These are phyloP conservation scores for Romanomermis culicivorax DNA, from an alignment of 2,888 invertebrate genomes.

Conservation along the genomic window DNA sequence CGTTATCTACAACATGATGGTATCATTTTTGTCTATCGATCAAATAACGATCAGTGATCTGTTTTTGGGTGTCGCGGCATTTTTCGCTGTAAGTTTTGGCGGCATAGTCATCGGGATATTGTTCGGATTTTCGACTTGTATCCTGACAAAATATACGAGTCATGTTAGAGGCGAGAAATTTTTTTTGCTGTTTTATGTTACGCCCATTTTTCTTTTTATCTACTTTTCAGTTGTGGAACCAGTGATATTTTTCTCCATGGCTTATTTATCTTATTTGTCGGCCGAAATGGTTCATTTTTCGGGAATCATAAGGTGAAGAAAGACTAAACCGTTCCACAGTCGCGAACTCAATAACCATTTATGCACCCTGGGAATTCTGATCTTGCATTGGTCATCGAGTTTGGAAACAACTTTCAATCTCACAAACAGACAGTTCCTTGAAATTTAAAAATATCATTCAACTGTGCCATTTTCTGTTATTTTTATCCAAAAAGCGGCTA, in stretches of 20 bases:
- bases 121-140: constrained; percentile 34
- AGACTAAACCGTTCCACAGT: constrained; percentile 5
- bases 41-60: constrained; percentile 19
- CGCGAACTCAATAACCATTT: too few relatives aligned
- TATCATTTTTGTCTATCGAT: constrained; percentile 28
- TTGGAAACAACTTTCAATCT: too few relatives aligned
- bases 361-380: too few relatives aligned
- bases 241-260: constrained; percentile 35
- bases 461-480: too few relatives aligned
- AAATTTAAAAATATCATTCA: too few relatives aligned
- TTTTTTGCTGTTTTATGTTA: too few relatives aligned
- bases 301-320: constrained; percentile 37
- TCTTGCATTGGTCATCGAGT: too few relatives aligned
- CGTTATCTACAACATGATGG: constrained; percentile 37
- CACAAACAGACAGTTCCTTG: too few relatives aligned
- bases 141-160: constrained; percentile 29
- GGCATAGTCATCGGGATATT: constrained; percentile 35
- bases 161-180: constrained; percentile 23
- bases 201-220: background rate
- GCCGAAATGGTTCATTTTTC: constrained; percentile 39
- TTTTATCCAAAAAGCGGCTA: too few relatives aligned
- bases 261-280: constrained; percentile 36
- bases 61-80: constrained; percentile 33
- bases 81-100: constrained; percentile 35
- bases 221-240: constrained; percentile 36